These are phyloP conservation scores for Polydrusus pterygomalis DNA, from an alignment of 2,888 invertebrate genomes.

Conservation along the genomic window DNA sequence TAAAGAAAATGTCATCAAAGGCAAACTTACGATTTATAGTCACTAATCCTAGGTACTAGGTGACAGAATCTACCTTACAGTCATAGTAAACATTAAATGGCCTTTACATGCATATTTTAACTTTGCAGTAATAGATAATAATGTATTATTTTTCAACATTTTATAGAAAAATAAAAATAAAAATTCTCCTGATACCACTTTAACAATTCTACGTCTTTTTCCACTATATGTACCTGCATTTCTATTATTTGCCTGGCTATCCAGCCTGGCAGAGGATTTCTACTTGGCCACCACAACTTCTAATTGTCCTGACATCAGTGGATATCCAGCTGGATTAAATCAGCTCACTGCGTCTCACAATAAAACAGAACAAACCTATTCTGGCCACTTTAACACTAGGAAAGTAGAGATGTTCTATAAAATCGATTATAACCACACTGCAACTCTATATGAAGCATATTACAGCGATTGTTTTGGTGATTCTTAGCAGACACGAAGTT, in stretches of 20 bases:
- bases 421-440: too few species aligned
- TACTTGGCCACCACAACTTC: conserved; percentile 50
- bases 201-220: conserved; percentile 34
- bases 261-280: conserved; percentile 39
- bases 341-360: conserved; percentile 42
- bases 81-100: too few species aligned
- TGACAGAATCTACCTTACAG: too few species aligned
- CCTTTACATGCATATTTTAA: too few species aligned
- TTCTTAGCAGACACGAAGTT: too few species aligned
- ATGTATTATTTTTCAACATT: background rate
- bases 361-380: conserved; percentile 43
- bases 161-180: background rate
- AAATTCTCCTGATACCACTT: conserved; percentile 28
- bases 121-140: background rate
- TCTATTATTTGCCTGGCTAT: conserved; percentile 36
- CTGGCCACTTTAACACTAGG: conserved; percentile 25
- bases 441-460: too few species aligned
- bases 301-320: conserved; percentile 58
- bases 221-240: conserved; percentile 45
- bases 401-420: conserved; percentile 1
- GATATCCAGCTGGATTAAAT: conserved; percentile 56
- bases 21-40: too few species aligned
- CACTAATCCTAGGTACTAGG: too few species aligned
- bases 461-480: too few species aligned
- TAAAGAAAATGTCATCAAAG: too few species aligned